phyloP scores from a whole-genome alignment of 2,113 vertebrate species.

The Mola mola region DNA sequence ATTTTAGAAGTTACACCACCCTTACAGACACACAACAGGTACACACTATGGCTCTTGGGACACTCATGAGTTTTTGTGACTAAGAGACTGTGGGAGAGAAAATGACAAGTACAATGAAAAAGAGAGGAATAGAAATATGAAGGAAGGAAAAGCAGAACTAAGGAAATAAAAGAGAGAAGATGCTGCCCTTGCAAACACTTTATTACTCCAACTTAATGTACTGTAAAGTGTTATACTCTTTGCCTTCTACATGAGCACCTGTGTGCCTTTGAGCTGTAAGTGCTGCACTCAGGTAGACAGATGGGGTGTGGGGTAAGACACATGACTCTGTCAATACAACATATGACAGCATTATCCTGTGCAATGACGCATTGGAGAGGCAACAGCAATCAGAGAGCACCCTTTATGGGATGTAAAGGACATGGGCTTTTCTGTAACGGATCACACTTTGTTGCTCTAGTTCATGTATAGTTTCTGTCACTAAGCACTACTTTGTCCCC shows the following conservation, averaged over 20 bases:
- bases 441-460: slow-evolving; percentile 39
- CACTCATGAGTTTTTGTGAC: slow-evolving; percentile 5
- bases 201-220: slow-evolving; percentile 67
- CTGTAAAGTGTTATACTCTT: slow-evolving; percentile 60
- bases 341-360: slow-evolving; percentile 74
- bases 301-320: slow-evolving; percentile 39
- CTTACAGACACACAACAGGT: neutral
- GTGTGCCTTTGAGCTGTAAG: slow-evolving; percentile 58
- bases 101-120: slow-evolving; percentile 17
- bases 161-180: slow-evolving; percentile 23
- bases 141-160: slow-evolving; percentile 9
- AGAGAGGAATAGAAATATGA: slow-evolving; percentile 10
- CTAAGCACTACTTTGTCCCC: slow-evolving; percentile 26
- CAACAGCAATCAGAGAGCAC: slow-evolving; percentile 39
- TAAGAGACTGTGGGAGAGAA: slow-evolving; percentile 9
- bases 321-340: slow-evolving; percentile 74
- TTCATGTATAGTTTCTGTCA: slow-evolving; percentile 19
- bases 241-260: slow-evolving; percentile 23
- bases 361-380: slow-evolving; percentile 64
- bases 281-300: slow-evolving; percentile 57
- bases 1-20: no score
- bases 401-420: slow-evolving; percentile 61
- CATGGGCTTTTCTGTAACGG: slow-evolving; percentile 36
- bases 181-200: slow-evolving; percentile 42
- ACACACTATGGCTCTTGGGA: slow-evolving; percentile 10